phyloP scores from a whole-genome alignment of 2,113 vertebrate genomes.

The Galeopterus variegatus region DNA sequence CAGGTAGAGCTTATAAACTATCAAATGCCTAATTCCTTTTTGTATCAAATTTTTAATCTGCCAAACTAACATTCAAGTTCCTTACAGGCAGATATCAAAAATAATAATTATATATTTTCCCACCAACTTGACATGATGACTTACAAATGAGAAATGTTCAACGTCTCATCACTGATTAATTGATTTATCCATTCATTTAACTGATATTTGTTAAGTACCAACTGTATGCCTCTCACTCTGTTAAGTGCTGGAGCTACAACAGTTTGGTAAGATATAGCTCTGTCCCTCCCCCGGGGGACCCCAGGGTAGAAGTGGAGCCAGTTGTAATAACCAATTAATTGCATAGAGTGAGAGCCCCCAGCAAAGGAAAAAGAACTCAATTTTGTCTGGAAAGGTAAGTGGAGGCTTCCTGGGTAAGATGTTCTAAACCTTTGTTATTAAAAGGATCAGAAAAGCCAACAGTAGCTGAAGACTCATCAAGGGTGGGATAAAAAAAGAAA shows the following conservation, averaged over 20 bases:
- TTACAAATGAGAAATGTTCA: background rate
- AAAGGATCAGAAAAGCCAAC: background rate
- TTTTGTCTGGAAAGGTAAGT: constrained; percentile 20
- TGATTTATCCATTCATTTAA: background rate
- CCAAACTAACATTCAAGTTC: background rate
- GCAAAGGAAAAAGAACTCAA: background rate
- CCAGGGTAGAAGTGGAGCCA: background rate
- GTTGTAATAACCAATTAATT: background rate
- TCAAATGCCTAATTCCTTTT: background rate
- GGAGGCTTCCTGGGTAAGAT: background rate
- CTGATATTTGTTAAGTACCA: background rate
- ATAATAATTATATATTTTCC: background rate
- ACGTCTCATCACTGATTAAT: background rate
- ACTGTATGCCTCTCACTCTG: background rate
- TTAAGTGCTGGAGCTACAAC: background rate
- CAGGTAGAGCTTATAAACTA: background rate
- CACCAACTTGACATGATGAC: background rate
- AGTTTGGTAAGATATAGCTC: background rate
- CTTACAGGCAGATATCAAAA: background rate
- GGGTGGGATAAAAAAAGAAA: no score
- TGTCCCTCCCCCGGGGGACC: background rate
- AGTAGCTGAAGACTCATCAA: background rate
- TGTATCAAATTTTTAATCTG: background rate
- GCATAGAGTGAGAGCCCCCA: background rate
- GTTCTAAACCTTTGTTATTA: background rate